Conservation (phyloP, 2,797 vertebrate genomes). For the Pangasius sanitwongsei region DNA sequence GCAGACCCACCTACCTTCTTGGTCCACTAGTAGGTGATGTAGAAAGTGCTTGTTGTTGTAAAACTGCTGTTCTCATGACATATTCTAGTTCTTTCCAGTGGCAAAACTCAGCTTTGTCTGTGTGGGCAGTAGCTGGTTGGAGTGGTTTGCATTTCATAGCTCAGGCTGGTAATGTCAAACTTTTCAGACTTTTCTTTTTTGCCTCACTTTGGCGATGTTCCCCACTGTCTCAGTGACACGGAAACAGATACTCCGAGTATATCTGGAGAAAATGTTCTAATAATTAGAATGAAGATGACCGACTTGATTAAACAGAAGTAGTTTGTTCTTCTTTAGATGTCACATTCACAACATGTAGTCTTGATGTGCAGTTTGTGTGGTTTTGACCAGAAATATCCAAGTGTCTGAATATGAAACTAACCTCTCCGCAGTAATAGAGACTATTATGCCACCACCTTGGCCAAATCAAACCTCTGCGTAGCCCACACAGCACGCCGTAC, state of each 20-base stretch:
- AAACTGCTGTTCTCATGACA: background rate
- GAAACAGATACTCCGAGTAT: background rate
- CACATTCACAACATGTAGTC: background rate
- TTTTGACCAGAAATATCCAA: background rate
- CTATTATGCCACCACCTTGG: background rate
- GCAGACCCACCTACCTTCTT: background rate
- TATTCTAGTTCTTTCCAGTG: background rate
- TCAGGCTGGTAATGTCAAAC: background rate
- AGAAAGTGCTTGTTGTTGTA: slow-evolving; percentile 3
- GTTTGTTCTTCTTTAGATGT: background rate
- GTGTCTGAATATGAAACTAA: background rate
- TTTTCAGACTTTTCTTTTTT: background rate
- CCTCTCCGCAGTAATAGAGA: background rate
- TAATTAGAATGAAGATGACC: background rate
- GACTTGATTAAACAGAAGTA: background rate
- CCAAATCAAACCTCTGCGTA: background rate
- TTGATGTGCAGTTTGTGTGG: background rate
- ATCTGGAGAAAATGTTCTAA: background rate
- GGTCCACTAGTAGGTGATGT: background rate
- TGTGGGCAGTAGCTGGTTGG: background rate
- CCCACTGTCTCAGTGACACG: background rate
- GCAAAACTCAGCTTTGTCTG: slow-evolving; percentile 5
- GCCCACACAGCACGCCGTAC: background rate
- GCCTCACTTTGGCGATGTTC: background rate
- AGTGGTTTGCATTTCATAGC: slow-evolving; percentile 1